These are phyloP conservation scores for Nixonia krombeini DNA, from an alignment of 1,140 invertebrate species.

Conservation along the genomic window DNA sequence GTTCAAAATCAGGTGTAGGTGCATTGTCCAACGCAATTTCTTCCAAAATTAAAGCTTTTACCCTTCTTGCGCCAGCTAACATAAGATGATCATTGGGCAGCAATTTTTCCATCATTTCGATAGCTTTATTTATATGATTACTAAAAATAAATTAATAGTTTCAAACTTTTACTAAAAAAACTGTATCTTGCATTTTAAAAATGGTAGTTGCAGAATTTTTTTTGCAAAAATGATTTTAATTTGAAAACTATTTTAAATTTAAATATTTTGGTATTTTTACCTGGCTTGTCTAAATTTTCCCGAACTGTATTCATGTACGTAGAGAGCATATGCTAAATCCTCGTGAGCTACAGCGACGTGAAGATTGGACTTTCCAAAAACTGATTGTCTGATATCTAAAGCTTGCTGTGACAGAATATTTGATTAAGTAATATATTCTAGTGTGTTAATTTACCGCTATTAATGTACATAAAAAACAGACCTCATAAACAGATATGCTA, in stretches of 20 bases:
- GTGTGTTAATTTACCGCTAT: not conserved
- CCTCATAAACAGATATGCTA: slow-evolving; percentile 87
- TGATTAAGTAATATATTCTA: slow-evolving; percentile 10
- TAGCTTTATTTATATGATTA: slow-evolving; percentile 86
- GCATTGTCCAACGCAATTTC: slow-evolving; percentile 90
- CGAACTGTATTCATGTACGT: slow-evolving; percentile 91
- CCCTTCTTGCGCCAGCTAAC: slow-evolving; percentile 88
- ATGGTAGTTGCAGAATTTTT: not conserved
- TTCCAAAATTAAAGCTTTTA: slow-evolving; percentile 92
- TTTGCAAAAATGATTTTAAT: slow-evolving; percentile 27
- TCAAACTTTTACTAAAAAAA: too few relatives aligned
- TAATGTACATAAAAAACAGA: slow-evolving; percentile 52
- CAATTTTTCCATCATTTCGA: slow-evolving; percentile 83
- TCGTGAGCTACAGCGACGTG: slow-evolving; percentile 90
- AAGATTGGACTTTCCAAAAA: slow-evolving; percentile 89
- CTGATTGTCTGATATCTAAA: slow-evolving; percentile 78
- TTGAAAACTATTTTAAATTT: too few relatives aligned
- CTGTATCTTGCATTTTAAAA: too few relatives aligned
- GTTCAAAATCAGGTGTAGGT: slow-evolving; percentile 63
- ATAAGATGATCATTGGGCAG: slow-evolving; percentile 87
- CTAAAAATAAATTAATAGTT: slow-evolving; percentile 70
- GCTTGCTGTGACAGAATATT: slow-evolving; percentile 75
- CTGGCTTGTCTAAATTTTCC: slow-evolving; percentile 86
- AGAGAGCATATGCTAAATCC: slow-evolving; percentile 92
- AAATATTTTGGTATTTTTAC: too few relatives aligned